These are phyloP conservation scores for Pangasius macronema DNA, from an alignment of 2,797 vertebrate genomes.

Conservation along the genomic window DNA sequence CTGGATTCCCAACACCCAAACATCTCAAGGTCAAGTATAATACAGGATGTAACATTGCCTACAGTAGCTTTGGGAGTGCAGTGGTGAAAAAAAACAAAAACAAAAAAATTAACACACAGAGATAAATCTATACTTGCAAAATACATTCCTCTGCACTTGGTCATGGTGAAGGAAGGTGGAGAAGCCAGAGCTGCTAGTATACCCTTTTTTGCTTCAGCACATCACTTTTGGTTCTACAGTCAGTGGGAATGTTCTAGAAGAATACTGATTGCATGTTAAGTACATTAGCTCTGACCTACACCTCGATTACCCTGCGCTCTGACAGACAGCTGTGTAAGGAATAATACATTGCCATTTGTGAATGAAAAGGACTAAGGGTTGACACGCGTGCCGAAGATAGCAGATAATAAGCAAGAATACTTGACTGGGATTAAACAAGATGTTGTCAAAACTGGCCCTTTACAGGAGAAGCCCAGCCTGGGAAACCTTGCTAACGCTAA, in stretches of 20 bases:
- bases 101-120: slow-evolving; percentile 42
- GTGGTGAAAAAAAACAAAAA: slow-evolving; percentile 49
- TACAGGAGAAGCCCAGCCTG: slow-evolving; percentile 17
- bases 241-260: slow-evolving; percentile 22
- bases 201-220: not conserved
- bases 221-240: slow-evolving; percentile 54
- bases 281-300: not conserved
- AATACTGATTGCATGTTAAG: not conserved
- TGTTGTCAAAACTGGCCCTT: slow-evolving; percentile 23
- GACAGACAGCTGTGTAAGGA: not conserved
- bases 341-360: not conserved
- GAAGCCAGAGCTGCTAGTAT: not conserved
- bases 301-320: not conserved
- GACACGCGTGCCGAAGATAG: not conserved
- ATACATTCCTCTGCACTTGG: slow-evolving; percentile 33
- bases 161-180: slow-evolving; percentile 40
- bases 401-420: not conserved
- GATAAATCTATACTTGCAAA: not conserved
- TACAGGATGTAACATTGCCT: slow-evolving; percentile 69
- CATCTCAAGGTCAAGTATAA: slow-evolving; percentile 66
- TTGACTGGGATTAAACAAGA: slow-evolving; percentile 10
- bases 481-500: not conserved
- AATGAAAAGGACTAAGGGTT: slow-evolving; percentile 3
- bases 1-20: slow-evolving; percentile 61
- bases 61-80: slow-evolving; percentile 62